These are phyloP conservation scores for Pedetes capensis DNA, from an alignment of 2,113 vertebrate species.

Conservation along the genomic window DNA sequence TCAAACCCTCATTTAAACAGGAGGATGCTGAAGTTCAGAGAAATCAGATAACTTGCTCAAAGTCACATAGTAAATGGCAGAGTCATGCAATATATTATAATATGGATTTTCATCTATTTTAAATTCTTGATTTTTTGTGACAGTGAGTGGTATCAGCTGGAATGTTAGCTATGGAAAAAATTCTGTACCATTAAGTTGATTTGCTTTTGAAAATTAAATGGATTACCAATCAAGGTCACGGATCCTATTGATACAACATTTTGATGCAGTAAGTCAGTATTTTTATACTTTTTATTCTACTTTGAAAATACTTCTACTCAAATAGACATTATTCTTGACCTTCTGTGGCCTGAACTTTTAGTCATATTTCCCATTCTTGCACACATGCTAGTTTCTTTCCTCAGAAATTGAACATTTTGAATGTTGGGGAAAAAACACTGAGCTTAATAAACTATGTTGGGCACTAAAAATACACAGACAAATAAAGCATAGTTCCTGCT, in stretches of 20 bases:
- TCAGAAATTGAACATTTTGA: not conserved
- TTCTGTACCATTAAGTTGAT: not conserved
- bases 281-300: not conserved
- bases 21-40: not conserved
- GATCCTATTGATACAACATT: not conserved
- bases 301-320: conserved; percentile 43
- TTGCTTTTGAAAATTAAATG: conserved; percentile 36
- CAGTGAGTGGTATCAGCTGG: not conserved
- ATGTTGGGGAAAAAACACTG: not conserved
- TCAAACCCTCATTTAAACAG: not conserved
- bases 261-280: not conserved
- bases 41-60: not conserved
- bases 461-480: not conserved
- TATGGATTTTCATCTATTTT: conserved; percentile 27
- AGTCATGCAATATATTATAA: not conserved
- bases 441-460: not conserved
- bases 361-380: not conserved
- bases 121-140: not conserved
- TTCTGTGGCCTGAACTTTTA: not conserved
- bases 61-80: not conserved
- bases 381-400: not conserved
- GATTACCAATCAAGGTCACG: not conserved
- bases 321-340: not conserved
- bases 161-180: conserved; percentile 1
- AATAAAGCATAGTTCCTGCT: not conserved